Evolutionary conservation across 2,888 invertebrate species (phyloP), one percentile per base, ranked within the genome.

Genomic region (Ophion slaviceki): DNA sequence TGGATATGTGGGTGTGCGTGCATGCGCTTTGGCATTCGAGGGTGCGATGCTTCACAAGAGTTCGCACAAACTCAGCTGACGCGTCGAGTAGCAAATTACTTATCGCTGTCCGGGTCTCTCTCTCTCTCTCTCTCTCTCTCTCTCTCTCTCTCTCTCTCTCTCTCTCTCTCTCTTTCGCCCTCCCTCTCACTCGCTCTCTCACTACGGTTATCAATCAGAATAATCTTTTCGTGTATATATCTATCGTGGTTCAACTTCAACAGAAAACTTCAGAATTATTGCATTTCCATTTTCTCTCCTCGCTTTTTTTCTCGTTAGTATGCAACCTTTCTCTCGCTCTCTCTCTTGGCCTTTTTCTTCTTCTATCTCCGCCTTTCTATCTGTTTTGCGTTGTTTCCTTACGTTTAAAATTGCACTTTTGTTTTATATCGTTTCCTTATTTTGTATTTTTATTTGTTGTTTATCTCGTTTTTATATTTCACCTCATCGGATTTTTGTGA

Each of bases 81-180:
- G 78, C 71, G 79, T 75, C 84, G 79, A 76, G 72, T 61, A 77
- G 71, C 86, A 81, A 87, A 86, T 87, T 86, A 85, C 85, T 84
- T 85, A 86, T 78, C 76, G 64, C 68, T 68, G 53, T 74, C 68
- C 57, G 68, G 67, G 57, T 47, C 14, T 47, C 47, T 47, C 47
- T 47, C 53, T 14, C 40, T 70, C 68, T 70, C 57, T 20, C 45
- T 17, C 53, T 61, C 59, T 45, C 59, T 59, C 53, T 61, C 61
- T n/a, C 36, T 78, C 36, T 57, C 57, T 47, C 70, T 47, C 36
- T 80, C 70, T 40, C 61, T 28, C 59, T 59, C 57, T 17, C 20
- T 67, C 20, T 7, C 40, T 10, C 36, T 76, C 28, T 70, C 17
- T n/a, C n/a, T n/a, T n/a, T n/a, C 57, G 32, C 70, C 47, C 36